Evolutionary conservation across 2,888 invertebrate species (phyloP), one percentile per base, ranked within the genome.

Genomic region (Anticlea derivata): DNA sequence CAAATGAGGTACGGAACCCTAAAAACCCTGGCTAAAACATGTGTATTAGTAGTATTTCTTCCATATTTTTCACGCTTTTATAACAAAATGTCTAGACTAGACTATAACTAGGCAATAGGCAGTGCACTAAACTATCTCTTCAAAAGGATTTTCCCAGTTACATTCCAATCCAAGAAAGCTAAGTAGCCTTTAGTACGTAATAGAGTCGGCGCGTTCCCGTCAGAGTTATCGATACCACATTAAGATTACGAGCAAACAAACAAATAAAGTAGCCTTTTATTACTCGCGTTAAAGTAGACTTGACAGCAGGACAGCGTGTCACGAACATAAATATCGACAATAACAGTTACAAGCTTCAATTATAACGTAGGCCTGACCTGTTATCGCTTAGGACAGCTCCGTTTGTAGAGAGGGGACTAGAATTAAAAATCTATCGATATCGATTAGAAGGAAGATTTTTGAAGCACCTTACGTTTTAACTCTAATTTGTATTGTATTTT

Each of bases 311-410:
- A 52, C 61, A 50, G 50, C 55, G 50, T 55, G 63, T 57, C 46
- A 53, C 43, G 41, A 31, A 30, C 48, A 61, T 65, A 66, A 66
- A 62, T 62, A 61, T 61, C 44, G 50, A 44, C 39, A 60, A 64
- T 67, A 64, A 62, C 55, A 50, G 53, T 60, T 49, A 65, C 62
- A 52, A 61, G 70, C 70, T 70, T 63, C 63, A 66, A 69, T 74
- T 65, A 68, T 55, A 57, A 55, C 52, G 48, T 54, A 49, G 46
- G 55, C 27, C 34, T 52, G 57, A 50, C 54, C 50, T 53, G 50
- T 55, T 61, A 61, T 59, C 61, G 50, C 39, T 50, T 29, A 13
- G 8, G 33, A 22, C 47, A 52, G 49, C 45, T 27, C 23, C 43
- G 23, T 33, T 47, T 23, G 8, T 52, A 55, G 55, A 6, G 55